phyloP scores from a whole-genome alignment of 2,888 invertebrate species.

The Bruchidius siliquastri region DNA sequence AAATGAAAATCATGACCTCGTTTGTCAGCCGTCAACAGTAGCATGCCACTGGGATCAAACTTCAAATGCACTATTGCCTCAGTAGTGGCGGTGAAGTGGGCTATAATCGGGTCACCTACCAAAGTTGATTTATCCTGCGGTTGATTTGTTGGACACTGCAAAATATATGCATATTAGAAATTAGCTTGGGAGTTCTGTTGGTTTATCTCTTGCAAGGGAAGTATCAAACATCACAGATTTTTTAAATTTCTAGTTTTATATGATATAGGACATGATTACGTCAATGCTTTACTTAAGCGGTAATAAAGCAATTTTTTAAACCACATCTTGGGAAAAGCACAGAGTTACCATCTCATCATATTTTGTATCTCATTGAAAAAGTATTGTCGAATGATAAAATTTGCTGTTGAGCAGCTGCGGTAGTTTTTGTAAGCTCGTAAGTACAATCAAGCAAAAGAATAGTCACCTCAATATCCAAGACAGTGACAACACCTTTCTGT shows the following conservation, averaged over 20 bases:
- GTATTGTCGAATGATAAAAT: too few species aligned
- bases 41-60: constrained; percentile 86
- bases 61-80: constrained; percentile 85
- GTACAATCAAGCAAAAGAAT: background rate
- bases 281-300: too few species aligned
- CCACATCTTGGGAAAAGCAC: too few species aligned
- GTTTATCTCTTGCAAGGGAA: too few species aligned
- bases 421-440: too few species aligned
- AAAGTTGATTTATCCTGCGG: constrained; percentile 41
- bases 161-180: background rate
- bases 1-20: constrained; percentile 95
- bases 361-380: too few species aligned
- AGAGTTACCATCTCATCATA: too few species aligned
- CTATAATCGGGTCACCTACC: constrained; percentile 64
- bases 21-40: constrained; percentile 86
- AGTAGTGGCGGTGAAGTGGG: constrained; percentile 83
- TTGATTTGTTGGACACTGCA: constrained; percentile 13
- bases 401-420: too few species aligned
- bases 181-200: background rate
- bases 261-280: too few species aligned
- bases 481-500: constrained; percentile 84
- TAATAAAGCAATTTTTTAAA: too few species aligned
- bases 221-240: too few species aligned
- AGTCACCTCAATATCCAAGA: constrained; percentile 74
- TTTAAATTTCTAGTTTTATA: too few species aligned